Evolutionary conservation across 2,797 vertebrate genomes (phyloP).

Genomic region (Monodelphis domestica): DNA sequence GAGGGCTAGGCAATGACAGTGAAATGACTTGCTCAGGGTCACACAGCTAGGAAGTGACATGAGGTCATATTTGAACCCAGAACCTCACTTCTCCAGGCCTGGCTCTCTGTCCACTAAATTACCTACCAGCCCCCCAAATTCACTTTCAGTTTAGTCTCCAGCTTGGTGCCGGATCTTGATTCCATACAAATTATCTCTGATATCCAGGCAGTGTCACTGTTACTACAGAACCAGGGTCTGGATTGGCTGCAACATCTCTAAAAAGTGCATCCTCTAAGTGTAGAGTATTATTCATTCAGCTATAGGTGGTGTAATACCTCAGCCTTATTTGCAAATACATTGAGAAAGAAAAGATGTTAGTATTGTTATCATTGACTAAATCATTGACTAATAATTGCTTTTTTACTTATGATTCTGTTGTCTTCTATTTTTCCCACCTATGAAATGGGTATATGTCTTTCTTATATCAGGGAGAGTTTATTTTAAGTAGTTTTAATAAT

Average conservation of each 20-base stretch:
- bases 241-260: neutral
- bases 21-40: too few relatives aligned
- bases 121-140: too few relatives aligned
- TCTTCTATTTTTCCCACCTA: constrained; percentile 4
- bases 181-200: neutral
- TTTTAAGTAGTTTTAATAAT: constrained; percentile 45
- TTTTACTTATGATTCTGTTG: constrained; percentile 2
- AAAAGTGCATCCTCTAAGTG: neutral
- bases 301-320: neutral
- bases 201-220: neutral
- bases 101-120: too few relatives aligned
- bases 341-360: too few relatives aligned
- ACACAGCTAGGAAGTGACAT: too few relatives aligned
- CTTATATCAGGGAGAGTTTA: constrained; percentile 22
- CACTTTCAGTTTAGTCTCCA: neutral
- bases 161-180: neutral
- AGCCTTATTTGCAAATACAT: constrained; percentile 8
- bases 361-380: neutral
- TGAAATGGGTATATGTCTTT: constrained; percentile 18
- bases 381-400: too few relatives aligned
- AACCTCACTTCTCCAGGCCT: too few relatives aligned
- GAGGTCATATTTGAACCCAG: too few relatives aligned
- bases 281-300: neutral
- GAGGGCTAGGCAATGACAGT: too few relatives aligned
- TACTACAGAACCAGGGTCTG: neutral